Base-by-base conservation (phyloP, 2,113 vertebrate species). In the Puffinus mauretanicus region DNA sequence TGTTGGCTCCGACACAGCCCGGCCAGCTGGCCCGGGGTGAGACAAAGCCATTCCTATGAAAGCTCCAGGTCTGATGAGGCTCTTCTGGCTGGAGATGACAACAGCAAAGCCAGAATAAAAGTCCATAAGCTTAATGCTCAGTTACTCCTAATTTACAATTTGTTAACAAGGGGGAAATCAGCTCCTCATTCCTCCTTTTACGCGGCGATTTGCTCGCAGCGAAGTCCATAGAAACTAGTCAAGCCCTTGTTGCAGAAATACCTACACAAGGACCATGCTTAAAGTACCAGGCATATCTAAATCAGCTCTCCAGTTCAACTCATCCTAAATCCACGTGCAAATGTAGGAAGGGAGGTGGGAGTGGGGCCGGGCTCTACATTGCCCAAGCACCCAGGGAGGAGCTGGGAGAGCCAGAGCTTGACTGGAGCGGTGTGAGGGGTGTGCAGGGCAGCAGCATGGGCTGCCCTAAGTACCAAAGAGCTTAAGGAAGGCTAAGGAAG, bases 81-180 rank as follows among this genome's bases (percentile, higher is more conserved):
- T 47, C 34, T 91, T 79, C 60, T 67, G 58, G 6, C 46, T 67
- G 40, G 71, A 82, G 47, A 61, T 13, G 47, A 67, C 32, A 58
- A 62, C 47, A 49, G 36, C 40, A 67, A 72, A 91, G 40, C 46
- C 66, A 69, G 14, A 79, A 83, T 32, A 57, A 24, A 80, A 84
- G 4, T 49, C 51, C 69, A 55, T 24, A 44, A 55, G 25, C 46
- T 19, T 51, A 55, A 55, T 27, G 46, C 52, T 65, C 64, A 64
- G 32, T 54, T 51, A 66, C 17, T 77, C 52, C 40, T 40, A 11
- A 46, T 67, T 92, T 67, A 72, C 70, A 85, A 14, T 15, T 49
- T 3, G 3, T n/a, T 61, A 55, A 30, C 19, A 49, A 57, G 9
- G 16, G 38, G 26, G 24, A 14, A 36, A 60, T 38, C 0, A 0